These are phyloP conservation scores for Burhinus oedicnemus DNA, from an alignment of 2,113 vertebrate genomes.

Conservation along the genomic window DNA sequence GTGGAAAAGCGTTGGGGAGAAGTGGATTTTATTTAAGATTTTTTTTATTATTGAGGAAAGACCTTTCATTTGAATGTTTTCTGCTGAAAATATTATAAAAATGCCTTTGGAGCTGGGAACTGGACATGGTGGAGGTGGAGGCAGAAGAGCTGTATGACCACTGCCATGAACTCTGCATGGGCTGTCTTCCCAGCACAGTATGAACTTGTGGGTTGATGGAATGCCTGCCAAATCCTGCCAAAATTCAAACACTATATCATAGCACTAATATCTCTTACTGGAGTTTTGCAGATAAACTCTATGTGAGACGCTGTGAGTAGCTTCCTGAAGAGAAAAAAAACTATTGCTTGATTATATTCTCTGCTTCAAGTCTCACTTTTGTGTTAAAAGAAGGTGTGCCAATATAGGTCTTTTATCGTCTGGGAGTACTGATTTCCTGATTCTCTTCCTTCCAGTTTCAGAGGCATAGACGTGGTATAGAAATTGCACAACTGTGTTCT, in stretches of 20 bases:
- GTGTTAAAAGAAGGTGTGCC: neutral
- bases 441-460: conserved; percentile 6
- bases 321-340: neutral
- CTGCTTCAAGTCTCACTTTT: neutral
- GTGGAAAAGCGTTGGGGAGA: neutral
- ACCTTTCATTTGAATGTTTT: neutral
- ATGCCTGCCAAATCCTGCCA: neutral
- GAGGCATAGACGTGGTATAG: neutral
- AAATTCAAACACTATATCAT: neutral
- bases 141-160: neutral
- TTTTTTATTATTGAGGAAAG: neutral
- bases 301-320: neutral
- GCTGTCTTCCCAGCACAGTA: neutral
- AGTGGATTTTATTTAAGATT: neutral
- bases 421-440: neutral
- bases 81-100: neutral
- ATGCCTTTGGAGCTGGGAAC: neutral
- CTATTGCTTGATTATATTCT: neutral
- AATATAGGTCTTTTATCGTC: neutral
- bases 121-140: neutral
- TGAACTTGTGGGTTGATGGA: neutral
- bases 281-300: neutral
- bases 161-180: neutral
- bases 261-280: neutral
- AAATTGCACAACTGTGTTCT: neutral